Conservation (phyloP, 2,113 vertebrate species). For the Poeciliopsis turrubarensis region DNA sequence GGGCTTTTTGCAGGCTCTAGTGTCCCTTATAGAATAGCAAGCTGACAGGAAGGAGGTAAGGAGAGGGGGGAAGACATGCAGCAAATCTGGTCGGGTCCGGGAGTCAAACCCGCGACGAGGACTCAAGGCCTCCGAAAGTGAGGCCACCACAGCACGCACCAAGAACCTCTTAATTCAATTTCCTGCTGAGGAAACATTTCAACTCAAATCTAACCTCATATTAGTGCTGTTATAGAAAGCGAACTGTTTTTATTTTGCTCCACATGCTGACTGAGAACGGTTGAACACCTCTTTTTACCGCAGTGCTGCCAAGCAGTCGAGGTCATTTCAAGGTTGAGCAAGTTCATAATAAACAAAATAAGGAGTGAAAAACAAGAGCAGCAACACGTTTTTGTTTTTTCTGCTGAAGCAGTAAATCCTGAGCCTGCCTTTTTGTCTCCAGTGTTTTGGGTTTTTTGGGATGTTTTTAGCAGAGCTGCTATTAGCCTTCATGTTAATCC, state of each 20-base stretch:
- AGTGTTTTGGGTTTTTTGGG: constrained; percentile 69
- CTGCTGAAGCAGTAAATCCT: constrained; percentile 60
- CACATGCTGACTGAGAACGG: neutral
- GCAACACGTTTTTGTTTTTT: constrained; percentile 45
- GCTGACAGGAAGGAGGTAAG: too few species aligned
- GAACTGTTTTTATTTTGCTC: neutral
- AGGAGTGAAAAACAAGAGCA: constrained; percentile 44
- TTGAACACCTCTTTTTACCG: neutral
- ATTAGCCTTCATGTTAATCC: constrained; percentile 74
- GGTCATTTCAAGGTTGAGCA: constrained; percentile 53
- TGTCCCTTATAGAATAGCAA: too few species aligned
- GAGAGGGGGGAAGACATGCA: too few species aligned
- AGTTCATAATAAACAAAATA: constrained; percentile 25
- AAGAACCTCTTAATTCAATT: too few species aligned
- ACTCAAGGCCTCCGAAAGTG: too few species aligned
- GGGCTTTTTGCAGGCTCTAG: too few species aligned
- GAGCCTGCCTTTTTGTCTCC: constrained; percentile 64
- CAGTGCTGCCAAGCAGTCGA: constrained; percentile 4
- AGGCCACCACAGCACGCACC: too few species aligned
- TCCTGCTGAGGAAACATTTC: too few species aligned
- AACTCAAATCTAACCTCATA: neutral
- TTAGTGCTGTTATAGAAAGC: neutral
- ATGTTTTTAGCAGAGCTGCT: constrained; percentile 76
- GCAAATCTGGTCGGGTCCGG: too few species aligned
- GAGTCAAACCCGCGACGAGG: too few species aligned